Evolutionary conservation across 1,140 invertebrate species (phyloP).

Genomic region (Onthophagus taurus): DNA sequence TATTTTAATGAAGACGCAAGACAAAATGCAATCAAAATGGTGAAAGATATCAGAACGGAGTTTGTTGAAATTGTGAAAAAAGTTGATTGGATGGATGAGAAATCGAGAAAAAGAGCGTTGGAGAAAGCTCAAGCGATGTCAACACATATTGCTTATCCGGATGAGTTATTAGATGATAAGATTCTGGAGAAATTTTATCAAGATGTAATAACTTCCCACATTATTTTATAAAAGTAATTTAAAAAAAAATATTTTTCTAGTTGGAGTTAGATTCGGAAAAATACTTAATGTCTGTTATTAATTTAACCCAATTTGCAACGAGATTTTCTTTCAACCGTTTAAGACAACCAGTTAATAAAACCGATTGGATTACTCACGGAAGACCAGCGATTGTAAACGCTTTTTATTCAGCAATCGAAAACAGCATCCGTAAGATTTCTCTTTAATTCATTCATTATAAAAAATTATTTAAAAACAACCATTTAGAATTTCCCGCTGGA

Average conservation of each 20-base stretch:
- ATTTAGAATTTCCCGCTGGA: conserved; percentile 58
- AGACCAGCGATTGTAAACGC: conserved; percentile 57
- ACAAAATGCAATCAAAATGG: conserved; percentile 53
- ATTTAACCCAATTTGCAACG: conserved; percentile 50
- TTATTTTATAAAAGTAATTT: not conserved
- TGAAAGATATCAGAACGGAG: conserved; percentile 51
- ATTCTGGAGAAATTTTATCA: conserved; percentile 45
- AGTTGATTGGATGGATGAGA: conserved; percentile 62
- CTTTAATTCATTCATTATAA: conserved; percentile 4
- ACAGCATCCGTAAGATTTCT: conserved; percentile 49
- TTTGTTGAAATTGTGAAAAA: conserved; percentile 47
- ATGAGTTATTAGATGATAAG: conserved; percentile 46
- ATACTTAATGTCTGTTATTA: conserved; percentile 50
- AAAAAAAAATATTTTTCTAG: conserved; percentile 30
- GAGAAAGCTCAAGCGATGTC: conserved; percentile 47
- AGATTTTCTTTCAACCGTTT: conserved; percentile 51
- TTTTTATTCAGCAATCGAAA: conserved; percentile 56
- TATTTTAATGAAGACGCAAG: conserved; percentile 46
- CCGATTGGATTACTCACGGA: conserved; percentile 57
- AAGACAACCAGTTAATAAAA: conserved; percentile 53
- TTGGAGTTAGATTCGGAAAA: conserved; percentile 45
- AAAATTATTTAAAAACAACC: conserved; percentile 1
- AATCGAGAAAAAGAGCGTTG: conserved; percentile 47
- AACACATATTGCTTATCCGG: conserved; percentile 48
- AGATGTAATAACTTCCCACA: conserved; percentile 13